A percentile compares a stretch with the other conserved stretches of the same genome.
phyloP scores from a whole-genome alignment of 2,888 invertebrate species.

The Plagiodera versicolora region DNA sequence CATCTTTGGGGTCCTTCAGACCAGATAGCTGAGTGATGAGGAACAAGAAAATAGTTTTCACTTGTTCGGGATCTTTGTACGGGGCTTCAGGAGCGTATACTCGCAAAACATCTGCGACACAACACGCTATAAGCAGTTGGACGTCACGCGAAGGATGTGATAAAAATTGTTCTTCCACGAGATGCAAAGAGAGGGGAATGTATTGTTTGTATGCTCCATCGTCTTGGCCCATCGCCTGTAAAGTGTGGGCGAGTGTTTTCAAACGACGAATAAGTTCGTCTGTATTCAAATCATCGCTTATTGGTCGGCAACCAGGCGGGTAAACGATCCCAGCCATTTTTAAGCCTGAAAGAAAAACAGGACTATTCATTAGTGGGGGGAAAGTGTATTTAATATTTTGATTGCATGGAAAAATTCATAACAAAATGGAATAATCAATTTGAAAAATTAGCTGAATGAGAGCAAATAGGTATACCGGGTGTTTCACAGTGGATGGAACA shows the following conservation, averaged over 20 bases:
- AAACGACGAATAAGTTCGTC: conserved; percentile 94
- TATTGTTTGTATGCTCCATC: conserved; percentile 91
- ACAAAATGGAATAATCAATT: too few relatives aligned
- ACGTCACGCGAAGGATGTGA: conserved; percentile 90
- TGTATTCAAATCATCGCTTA: conserved; percentile 91
- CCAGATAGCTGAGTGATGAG: conserved; percentile 92
- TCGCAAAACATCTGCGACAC: conserved; percentile 94
- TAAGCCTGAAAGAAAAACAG: not conserved
- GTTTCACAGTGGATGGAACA: too few relatives aligned
- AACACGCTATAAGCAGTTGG: conserved; percentile 92
- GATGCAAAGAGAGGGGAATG: conserved; percentile 87
- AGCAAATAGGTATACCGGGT: too few relatives aligned
- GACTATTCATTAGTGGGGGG: not conserved
- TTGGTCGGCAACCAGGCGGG: conserved; percentile 92
- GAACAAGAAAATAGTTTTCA: conserved; percentile 91
- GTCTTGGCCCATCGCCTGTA: conserved; percentile 96
- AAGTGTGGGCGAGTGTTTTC: conserved; percentile 90
- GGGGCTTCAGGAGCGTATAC: conserved; percentile 98
- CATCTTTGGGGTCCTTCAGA: conserved; percentile 93
- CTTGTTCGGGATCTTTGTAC: conserved; percentile 93
- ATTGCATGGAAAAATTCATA: not conserved
- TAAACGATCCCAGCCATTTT: conserved; percentile 86
- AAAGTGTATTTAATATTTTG: too few relatives aligned
- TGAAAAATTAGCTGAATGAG: too few relatives aligned
- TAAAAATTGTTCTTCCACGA: conserved; percentile 91